Conservation (phyloP, 2,797 vertebrate genomes). For the Salarias fasciatus region DNA sequence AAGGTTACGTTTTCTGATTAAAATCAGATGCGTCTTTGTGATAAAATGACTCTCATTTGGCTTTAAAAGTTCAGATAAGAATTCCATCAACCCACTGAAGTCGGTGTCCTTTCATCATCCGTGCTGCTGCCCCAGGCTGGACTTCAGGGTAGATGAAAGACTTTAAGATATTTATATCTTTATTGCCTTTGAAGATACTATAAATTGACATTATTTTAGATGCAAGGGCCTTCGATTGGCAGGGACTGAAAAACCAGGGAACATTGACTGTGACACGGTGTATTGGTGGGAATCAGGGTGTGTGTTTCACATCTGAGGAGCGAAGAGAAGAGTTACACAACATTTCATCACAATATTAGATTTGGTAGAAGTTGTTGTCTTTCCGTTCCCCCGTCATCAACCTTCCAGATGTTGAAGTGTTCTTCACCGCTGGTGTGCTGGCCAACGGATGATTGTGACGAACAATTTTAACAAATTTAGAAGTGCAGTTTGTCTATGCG, state of each 20-base stretch:
- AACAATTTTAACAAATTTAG: too few relatives aligned
- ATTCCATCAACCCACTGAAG: slow-evolving; percentile 28
- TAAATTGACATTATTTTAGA: background rate
- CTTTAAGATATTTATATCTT: slow-evolving; percentile 9
- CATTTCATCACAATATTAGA: too few relatives aligned
- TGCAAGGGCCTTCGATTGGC: background rate
- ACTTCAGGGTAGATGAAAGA: slow-evolving; percentile 14
- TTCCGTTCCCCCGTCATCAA: too few relatives aligned
- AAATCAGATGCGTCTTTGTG: slow-evolving; percentile 32
- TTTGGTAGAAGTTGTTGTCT: too few relatives aligned
- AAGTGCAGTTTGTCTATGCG: too few relatives aligned
- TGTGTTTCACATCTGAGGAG: too few relatives aligned
- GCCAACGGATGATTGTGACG: too few relatives aligned
- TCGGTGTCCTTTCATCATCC: slow-evolving; percentile 25
- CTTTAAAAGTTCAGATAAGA: slow-evolving; percentile 43
- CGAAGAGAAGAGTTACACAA: too few relatives aligned
- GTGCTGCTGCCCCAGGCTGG: background rate
- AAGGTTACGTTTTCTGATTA: slow-evolving; percentile 40
- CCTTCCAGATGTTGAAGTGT: too few relatives aligned
- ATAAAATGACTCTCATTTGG: slow-evolving; percentile 37
- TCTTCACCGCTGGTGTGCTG: too few relatives aligned
- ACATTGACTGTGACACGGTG: too few relatives aligned
- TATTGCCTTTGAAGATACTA: slow-evolving; percentile 3
- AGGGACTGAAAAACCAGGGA: background rate
- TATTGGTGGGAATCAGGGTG: too few relatives aligned